These are phyloP conservation scores for Pelosia muscerda DNA, from an alignment of 2,888 invertebrate species.

Conservation along the genomic window DNA sequence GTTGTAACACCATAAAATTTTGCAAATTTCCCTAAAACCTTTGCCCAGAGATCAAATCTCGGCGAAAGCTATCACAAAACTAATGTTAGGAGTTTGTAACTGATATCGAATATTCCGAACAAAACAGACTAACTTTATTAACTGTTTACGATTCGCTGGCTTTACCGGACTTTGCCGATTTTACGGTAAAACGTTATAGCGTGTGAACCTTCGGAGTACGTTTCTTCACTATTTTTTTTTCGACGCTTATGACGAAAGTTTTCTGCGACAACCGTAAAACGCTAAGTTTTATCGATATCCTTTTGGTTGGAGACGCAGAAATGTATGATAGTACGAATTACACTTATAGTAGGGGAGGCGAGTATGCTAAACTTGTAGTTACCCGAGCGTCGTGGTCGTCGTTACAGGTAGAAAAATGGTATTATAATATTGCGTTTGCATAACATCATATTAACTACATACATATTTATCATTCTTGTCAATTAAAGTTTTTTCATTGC, in stretches of 20 bases:
- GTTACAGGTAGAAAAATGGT: no score
- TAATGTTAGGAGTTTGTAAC: constrained; percentile 11
- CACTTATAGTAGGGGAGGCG: no score
- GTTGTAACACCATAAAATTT: neutral
- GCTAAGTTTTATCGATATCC: constrained; percentile 22
- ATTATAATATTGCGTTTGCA: no score
- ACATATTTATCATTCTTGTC: no score
- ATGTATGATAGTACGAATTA: neutral
- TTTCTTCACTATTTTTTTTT: constrained; percentile 43
- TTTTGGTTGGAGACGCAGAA: constrained; percentile 16
- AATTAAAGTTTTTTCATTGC: no score
- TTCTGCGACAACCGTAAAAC: constrained; percentile 42
- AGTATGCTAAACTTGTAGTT: no score
- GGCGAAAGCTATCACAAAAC: constrained; percentile 6
- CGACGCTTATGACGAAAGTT: constrained; percentile 51
- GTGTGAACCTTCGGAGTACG: constrained; percentile 40
- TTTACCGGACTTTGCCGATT: constrained; percentile 29
- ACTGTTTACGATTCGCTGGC: constrained; percentile 44
- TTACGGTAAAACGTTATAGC: constrained; percentile 36
- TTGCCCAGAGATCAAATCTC: neutral
- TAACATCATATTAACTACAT: no score
- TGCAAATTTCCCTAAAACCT: neutral
- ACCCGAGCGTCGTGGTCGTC: no score
- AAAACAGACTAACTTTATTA: constrained; percentile 37
- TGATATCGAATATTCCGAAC: constrained; percentile 22